Percentiles rank a stretch among this genome's conserved stretches.
Evolutionary conservation across 2,888 invertebrate genomes (phyloP).

Genomic region (Nomada hirtipes): DNA sequence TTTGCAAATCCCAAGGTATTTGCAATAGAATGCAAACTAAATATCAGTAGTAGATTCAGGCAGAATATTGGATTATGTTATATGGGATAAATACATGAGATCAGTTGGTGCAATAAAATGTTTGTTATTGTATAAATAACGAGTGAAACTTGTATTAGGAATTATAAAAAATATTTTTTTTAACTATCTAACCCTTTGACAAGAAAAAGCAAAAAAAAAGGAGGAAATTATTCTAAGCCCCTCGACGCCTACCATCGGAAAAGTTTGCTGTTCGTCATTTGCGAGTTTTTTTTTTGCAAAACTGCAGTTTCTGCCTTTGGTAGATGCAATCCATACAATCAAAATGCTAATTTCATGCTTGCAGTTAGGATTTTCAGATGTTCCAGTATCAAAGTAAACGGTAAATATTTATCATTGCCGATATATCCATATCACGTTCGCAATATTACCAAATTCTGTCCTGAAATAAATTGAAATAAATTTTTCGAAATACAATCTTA

Average conservation of each 20-base stretch:
- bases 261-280: background rate
- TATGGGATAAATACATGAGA: no score
- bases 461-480: no score
- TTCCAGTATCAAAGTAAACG: no score
- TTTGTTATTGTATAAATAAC: background rate
- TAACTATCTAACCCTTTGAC: background rate
- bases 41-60: no score
- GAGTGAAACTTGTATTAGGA: background rate
- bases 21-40: no score
- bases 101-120: background rate
- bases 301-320: background rate
- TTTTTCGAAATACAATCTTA: no score
- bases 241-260: background rate
- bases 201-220: background rate
- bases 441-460: no score
- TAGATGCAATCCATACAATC: background rate
- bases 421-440: no score
- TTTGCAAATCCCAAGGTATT: no score
- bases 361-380: background rate
- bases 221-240: background rate
- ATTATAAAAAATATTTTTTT: background rate
- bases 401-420: no score
- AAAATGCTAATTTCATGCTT: background rate
- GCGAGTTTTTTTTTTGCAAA: background rate
- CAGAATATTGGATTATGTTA: no score